A percentile compares a stretch with the other conserved stretches of the same genome.
phyloP scores from a whole-genome alignment of 2,113 vertebrate species.

The Aramus guarauna region DNA sequence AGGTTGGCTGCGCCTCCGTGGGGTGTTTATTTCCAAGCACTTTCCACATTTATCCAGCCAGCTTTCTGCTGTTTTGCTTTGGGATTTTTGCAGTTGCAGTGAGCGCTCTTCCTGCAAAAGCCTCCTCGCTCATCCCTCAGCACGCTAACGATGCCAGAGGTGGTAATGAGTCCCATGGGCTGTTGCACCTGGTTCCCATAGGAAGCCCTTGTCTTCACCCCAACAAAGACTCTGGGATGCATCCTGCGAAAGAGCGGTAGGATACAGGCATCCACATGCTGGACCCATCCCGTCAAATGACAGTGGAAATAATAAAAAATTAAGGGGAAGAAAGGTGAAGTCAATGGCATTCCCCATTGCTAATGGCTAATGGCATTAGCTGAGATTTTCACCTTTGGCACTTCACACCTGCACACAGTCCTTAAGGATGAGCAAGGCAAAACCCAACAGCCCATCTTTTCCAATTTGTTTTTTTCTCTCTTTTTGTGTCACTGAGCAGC shows the following conservation, averaged over 20 bases:
- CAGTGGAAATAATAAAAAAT: background rate
- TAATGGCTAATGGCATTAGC: background rate
- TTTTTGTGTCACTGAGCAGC: background rate
- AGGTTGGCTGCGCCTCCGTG: background rate
- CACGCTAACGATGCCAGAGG: background rate
- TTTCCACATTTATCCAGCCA: background rate
- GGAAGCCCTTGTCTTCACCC: background rate
- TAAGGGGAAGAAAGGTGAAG: background rate
- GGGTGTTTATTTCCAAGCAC: constrained; percentile 6
- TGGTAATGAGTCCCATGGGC: background rate
- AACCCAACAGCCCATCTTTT: background rate
- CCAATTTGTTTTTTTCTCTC: background rate
- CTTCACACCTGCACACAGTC: background rate
- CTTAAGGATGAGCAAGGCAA: background rate
- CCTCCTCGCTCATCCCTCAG: background rate
- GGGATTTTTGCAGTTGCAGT: background rate
- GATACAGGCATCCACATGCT: background rate
- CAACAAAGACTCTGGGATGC: background rate
- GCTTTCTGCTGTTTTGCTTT: constrained; percentile 9
- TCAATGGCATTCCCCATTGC: background rate
- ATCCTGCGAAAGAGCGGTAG: background rate
- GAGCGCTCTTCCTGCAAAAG: background rate
- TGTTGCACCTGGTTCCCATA: background rate
- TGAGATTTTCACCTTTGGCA: background rate
- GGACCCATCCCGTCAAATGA: background rate